Evolutionary conservation across 2,888 invertebrate species (phyloP), one percentile per base, ranked within the genome.

Genomic region (Epistrophella euchroma): DNA sequence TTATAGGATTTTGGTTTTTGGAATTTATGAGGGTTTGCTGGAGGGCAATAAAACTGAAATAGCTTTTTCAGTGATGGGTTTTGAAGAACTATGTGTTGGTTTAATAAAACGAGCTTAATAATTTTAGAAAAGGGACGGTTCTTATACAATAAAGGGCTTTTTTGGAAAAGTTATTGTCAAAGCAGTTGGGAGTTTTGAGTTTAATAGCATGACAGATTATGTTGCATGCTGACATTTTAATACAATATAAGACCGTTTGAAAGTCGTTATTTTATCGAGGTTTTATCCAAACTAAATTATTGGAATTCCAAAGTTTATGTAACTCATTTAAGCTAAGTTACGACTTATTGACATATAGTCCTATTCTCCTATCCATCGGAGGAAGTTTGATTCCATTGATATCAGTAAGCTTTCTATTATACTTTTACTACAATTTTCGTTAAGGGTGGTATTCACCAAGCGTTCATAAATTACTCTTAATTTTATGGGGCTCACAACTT

Each of bases 11-110:
- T 68, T 52, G 37, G 62, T 52, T 25, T 50, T 68, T 37, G 37
- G 37, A 52, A 68, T 68, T 60, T 64, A 64, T 60, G 60, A 60
- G 60, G 60, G 60, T 60, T 60, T 60, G 13, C 32, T 22, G 19
- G 7, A 58, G 17, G 22, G 37, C 22, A 60, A 60, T 60, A 60
- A 47, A 66, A 66, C 17, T 47, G 19, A 13, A 66, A 66, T 35
- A 11, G 43, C 62, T 43, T 17, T 62, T 62, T 43, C 10, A 25
- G 62, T 43, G 7, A 62, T 43, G 62, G 66, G 32, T 19, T 32
- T 32, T 47, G 2, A 19, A 22, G 19, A 28, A 47, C 32, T 47
- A 19, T 66, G 60, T 60, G 37, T 66, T 47, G 66, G 47, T 66
- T 66, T 47, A 47, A 47, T 47, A 66, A 66, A 32, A 66, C 47